These are phyloP conservation scores for Siniperca scherzeri DNA, from an alignment of 2,797 vertebrate species.

Conservation along the genomic window DNA sequence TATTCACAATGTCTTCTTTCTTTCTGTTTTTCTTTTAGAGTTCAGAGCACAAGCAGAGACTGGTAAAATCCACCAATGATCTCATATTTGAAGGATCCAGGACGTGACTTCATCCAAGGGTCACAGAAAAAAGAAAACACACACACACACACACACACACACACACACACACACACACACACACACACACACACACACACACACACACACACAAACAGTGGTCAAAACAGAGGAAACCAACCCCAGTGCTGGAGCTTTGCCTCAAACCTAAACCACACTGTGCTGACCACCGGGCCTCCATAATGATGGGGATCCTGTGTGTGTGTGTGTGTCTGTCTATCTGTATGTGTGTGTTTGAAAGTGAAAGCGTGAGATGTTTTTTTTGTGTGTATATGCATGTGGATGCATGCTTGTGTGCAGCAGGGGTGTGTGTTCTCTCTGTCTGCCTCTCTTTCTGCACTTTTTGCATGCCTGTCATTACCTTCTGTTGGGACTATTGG, in stretches of 20 bases:
- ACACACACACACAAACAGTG: conserved; percentile 21
- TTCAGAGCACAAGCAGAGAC: conserved; percentile 27
- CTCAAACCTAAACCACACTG: conserved; percentile 66
- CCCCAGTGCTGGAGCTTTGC: conserved; percentile 59
- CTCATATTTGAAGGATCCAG: conserved; percentile 53
- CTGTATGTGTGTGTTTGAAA: conserved; percentile 16
- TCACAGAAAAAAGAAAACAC: conserved; percentile 14
- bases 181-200: conserved; percentile 27
- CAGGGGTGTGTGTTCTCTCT: conserved; percentile 50
- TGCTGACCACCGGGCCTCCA: conserved; percentile 63
- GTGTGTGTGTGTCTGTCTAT: conserved; percentile 22
- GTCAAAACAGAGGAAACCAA: conserved; percentile 41
- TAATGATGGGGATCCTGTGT: conserved; percentile 57
- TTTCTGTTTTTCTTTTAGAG: neutral
- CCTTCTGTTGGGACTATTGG: conserved; percentile 21
- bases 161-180: conserved; percentile 29
- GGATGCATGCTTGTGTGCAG: conserved; percentile 59
- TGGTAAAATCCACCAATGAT: conserved; percentile 49
- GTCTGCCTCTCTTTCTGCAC: conserved; percentile 38
- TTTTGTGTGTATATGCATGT: conserved; percentile 49
- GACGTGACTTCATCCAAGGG: conserved; percentile 35
- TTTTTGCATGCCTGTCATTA: conserved; percentile 30
- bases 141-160: conserved; percentile 22
- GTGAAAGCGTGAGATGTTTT: conserved; percentile 17
- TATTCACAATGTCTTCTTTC: neutral